A percentile compares a stretch with the other conserved stretches of the same genome.
phyloP scores from a whole-genome alignment of 92 coral and sea anemone genomes.

The Isaurus tuberculatus region DNA sequence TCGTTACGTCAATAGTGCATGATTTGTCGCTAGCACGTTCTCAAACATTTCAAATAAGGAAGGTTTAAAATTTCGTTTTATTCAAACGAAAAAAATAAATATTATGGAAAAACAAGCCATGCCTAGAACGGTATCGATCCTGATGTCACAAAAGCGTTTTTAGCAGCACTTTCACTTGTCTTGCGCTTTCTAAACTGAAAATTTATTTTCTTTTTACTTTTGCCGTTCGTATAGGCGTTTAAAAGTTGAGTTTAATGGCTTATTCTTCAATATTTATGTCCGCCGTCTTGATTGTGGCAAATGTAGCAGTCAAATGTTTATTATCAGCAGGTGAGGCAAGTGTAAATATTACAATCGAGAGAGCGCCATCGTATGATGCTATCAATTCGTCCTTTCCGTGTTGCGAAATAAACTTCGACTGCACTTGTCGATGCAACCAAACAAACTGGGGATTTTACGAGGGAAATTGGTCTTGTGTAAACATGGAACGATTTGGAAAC shows the following conservation, averaged over 20 bases:
- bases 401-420: not conserved
- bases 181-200: not conserved
- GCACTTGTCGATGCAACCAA: slow-evolving; percentile 2
- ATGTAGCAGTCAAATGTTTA: not conserved
- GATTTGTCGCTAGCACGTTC: not conserved
- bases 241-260: not conserved
- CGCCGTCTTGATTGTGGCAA: not conserved
- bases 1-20: not conserved
- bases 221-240: too few species aligned
- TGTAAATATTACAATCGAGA: not conserved
- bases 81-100: slow-evolving; percentile 12
- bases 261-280: not conserved
- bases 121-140: not conserved
- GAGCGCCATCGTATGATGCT: not conserved
- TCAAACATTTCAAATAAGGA: slow-evolving; percentile 13
- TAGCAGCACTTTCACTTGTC: not conserved
- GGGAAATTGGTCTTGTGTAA: slow-evolving; percentile 30
- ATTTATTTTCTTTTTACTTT: not conserved
- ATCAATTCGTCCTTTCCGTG: not conserved
- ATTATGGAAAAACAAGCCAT: not conserved
- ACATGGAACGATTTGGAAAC: not conserved
- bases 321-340: not conserved
- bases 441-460: not conserved
- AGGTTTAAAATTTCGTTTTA: not conserved
- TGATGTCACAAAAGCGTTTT: not conserved